phyloP scores from a whole-genome alignment of 2,113 vertebrate species.

The Pseudopipra pipra region DNA sequence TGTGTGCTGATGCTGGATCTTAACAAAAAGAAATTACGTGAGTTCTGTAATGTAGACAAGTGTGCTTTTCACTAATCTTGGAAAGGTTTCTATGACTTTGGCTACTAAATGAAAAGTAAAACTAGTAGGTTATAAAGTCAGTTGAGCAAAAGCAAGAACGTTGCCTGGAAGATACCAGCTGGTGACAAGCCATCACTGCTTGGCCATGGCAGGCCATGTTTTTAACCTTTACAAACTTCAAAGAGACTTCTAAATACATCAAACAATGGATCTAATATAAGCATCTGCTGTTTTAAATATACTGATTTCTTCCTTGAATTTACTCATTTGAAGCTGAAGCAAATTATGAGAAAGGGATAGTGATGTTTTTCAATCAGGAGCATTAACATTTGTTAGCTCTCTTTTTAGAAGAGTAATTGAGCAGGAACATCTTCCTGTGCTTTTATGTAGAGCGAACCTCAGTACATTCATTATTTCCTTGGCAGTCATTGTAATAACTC shows the following conservation, averaged over 20 bases:
- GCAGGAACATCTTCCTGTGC: neutral
- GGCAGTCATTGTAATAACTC: neutral
- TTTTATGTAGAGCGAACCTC: neutral
- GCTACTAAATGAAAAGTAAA: neutral
- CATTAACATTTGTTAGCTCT: neutral
- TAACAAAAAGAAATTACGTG: accelerated
- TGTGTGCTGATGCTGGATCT: neutral
- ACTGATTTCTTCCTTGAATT: neutral
- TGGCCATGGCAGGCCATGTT: neutral
- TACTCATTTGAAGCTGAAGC: neutral
- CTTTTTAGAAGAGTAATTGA: neutral
- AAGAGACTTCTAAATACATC: neutral
- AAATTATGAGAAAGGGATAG: neutral
- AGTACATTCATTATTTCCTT: neutral
- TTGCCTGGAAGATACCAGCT: neutral
- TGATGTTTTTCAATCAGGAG: neutral
- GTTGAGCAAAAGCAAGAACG: neutral
- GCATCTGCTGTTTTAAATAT: neutral
- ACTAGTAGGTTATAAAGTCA: neutral
- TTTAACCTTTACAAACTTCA: neutral
- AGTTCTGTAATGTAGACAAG: neutral
- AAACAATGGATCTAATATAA: neutral
- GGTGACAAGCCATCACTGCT: neutral
- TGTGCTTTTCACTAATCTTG: neutral
- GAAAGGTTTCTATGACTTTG: neutral